phyloP scores from a whole-genome alignment of 1,140 invertebrate genomes.

The Aphaenogaster ashmeadi region DNA sequence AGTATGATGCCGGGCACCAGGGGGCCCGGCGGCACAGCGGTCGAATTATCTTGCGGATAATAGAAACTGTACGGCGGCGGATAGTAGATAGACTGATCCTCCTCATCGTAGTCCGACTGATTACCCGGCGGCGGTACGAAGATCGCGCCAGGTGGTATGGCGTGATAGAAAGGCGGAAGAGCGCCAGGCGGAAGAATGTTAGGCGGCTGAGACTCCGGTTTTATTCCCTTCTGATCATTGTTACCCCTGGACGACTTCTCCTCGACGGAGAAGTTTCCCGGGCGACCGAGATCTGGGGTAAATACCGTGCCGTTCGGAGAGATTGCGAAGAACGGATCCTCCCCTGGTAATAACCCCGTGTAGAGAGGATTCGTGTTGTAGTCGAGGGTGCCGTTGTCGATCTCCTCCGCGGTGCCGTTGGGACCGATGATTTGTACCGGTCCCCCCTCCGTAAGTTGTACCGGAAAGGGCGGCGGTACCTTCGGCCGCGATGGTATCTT shows the following conservation, averaged over 20 bases:
- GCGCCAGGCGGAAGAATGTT: conserved; percentile 60
- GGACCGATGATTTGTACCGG: conserved; percentile 92
- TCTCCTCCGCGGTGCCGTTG: conserved; percentile 88
- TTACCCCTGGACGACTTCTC: conserved; percentile 36
- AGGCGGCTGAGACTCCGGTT: conserved; percentile 51
- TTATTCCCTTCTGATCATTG: conserved; percentile 67
- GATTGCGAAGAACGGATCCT: conserved; percentile 80
- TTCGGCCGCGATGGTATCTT: conserved; percentile 92
- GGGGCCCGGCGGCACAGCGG: conserved; percentile 93
- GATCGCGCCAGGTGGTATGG: conserved; percentile 90
- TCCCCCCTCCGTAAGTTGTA: conserved; percentile 93
- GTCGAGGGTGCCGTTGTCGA: conserved; percentile 81
- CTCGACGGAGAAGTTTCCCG: conserved; percentile 61
- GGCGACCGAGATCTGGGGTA: conserved; percentile 84
- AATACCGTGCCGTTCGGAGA: conserved; percentile 87
- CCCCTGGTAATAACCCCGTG: conserved; percentile 81
- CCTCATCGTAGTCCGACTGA: conserved; percentile 93
- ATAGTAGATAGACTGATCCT: conserved; percentile 96
- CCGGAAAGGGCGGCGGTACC: conserved; percentile 95
- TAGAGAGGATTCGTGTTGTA: conserved; percentile 77
- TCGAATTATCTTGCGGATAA: conserved; percentile 93
- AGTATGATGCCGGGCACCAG: conserved; percentile 95
- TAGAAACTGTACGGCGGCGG: conserved; percentile 96
- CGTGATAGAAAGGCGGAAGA: conserved; percentile 88
- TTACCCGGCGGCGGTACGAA: conserved; percentile 91